These are phyloP conservation scores for Phasia obesa DNA, from an alignment of 2,888 invertebrate genomes.

Conservation along the genomic window DNA sequence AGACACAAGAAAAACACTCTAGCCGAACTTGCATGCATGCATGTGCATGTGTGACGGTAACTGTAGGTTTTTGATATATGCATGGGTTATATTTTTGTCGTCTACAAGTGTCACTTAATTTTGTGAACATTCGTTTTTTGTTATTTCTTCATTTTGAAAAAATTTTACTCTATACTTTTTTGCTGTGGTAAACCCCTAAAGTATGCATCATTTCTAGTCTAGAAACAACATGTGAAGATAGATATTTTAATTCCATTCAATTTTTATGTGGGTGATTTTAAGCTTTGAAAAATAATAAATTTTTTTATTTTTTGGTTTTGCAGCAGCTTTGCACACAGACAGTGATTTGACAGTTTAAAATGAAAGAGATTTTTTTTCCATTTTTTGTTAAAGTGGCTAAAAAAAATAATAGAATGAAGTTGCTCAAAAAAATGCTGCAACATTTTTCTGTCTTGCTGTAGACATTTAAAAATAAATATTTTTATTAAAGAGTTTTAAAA, in stretches of 20 bases:
- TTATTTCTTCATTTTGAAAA: not conserved
- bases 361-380: conserved; percentile 34
- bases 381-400: conserved; percentile 51
- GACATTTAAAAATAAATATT: conserved; percentile 37
- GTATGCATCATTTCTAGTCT: conserved; percentile 69
- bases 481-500: not conserved
- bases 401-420: conserved; percentile 30
- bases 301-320: conserved; percentile 48
- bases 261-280: conserved; percentile 63
- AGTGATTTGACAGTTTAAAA: conserved; percentile 71
- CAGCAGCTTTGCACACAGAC: conserved; percentile 62
- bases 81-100: conserved; percentile 70
- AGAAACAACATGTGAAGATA: conserved; percentile 67
- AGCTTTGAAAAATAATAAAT: conserved; percentile 31
- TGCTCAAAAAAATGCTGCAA: conserved; percentile 22
- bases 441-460: conserved; percentile 31
- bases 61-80: conserved; percentile 55
- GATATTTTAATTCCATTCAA: conserved; percentile 71
- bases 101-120: conserved; percentile 72
- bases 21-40: conserved; percentile 14
- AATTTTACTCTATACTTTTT: conserved; percentile 36
- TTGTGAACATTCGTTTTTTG: conserved; percentile 67
- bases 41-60: conserved; percentile 23
- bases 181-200: conserved; percentile 69
- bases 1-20: not conserved